Percentiles rank a stretch among this genome's conserved stretches.
Evolutionary conservation across 2,113 vertebrate species (phyloP).

Genomic region (Chionomys nivalis): DNA sequence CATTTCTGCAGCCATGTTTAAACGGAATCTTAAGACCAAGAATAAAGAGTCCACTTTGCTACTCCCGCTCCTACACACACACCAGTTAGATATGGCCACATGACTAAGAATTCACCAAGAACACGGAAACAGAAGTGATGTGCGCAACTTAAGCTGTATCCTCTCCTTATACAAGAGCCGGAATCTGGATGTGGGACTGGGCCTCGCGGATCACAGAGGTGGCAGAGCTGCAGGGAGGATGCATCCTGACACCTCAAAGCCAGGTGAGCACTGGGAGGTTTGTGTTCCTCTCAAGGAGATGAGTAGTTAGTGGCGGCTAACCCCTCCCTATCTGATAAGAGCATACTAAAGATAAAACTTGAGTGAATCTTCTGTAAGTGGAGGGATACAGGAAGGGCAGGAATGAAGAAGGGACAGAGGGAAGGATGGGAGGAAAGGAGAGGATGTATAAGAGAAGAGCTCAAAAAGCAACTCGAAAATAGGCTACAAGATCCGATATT

Average conservation of each 20-base stretch:
- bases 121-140: background rate
- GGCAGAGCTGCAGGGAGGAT: background rate
- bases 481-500: background rate
- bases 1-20: background rate
- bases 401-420: background rate
- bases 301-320: accelerated
- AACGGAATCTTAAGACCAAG: background rate
- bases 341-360: background rate
- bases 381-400: background rate
- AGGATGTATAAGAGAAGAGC: background rate
- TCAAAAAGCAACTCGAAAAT: background rate
- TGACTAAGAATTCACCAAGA: background rate
- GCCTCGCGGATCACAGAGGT: background rate
- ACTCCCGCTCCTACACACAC: background rate
- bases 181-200: no score
- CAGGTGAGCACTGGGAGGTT: no score
- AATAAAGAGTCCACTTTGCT: background rate
- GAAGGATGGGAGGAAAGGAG: background rate
- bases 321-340: background rate
- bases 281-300: background rate
- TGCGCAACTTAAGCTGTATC: background rate
- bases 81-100: background rate
- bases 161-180: background rate
- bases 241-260: background rate
- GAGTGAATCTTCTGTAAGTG: background rate